Base-by-base conservation (phyloP, 2,797 vertebrate genomes). In the Epinephelus coioides region DNA sequence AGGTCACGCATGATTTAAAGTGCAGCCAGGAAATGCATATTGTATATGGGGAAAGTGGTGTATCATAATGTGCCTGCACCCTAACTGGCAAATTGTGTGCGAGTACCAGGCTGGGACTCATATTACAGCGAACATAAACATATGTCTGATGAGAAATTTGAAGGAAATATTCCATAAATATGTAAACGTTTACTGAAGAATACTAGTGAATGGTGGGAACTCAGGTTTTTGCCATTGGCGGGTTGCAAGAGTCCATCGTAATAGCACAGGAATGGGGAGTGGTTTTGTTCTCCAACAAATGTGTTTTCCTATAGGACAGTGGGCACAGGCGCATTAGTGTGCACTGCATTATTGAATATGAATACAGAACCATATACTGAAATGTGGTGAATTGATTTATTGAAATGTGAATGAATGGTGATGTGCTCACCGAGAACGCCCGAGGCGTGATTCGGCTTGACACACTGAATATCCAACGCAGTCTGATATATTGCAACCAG, bases 141-240 rank as follows among this genome's bases (percentile, higher is more conserved):
- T 46, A 40, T 60, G 79, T 71, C 68, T 83, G 74, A 87, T 86
- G 88, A 92, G 79, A 91, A 71, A 88, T 86, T 64, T 87, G 68
- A 86, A 81, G 89, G 84, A 91, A 90, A 92, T 91, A 82, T 90
- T 90, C 73, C 78, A 88, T 88, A 78, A 91, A 91, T 90, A 86
- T 88, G 62, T 92, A 87, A 90, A 74, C 21, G 23, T 81, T 89
- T 71, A 89, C 78, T 4, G 15, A 73, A 82, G 81, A 88, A 84
- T 83, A 81, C 34, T 78, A 76, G 78, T 27, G 53, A 75, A 73
- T 43, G 69, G 44, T 75, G 38, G 71, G 77, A 84, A 71, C 40
- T 76, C 21, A 17, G 62, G 55, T 61, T 78, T 70, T 56, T 77
- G n/a, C 73, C 40, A 9, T 64, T 69, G 78, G 77, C 30, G 67